Evolutionary conservation across 2,113 vertebrate species (phyloP), one percentile per base, ranked within the genome.

Genomic region (Hypomesus transpacificus): DNA sequence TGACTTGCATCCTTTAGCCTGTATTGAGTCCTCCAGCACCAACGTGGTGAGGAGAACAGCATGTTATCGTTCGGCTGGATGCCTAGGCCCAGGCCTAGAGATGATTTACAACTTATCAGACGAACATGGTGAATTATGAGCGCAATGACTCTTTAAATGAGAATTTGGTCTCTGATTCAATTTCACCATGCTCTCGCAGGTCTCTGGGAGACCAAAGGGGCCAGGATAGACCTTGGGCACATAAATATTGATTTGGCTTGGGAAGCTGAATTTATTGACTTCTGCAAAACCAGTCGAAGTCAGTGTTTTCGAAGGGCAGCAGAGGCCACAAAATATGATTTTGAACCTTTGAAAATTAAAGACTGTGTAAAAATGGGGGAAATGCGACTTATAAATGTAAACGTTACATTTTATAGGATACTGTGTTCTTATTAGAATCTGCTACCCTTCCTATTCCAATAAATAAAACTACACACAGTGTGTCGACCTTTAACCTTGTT

Each of bases 161-260:
- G 57, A 63, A 57, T 74, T 66, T 50, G 39, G 71, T 81, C 24
- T 61, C 22, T 26, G 22, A 18, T 61, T 61, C 24, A 14, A 26
- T 61, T 61, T 16, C 3, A 26, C 22, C 14, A 59, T 66, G 16
- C 1, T 0, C 21, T 59, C 65, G 14, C 1, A 2, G 34, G 34
- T 57, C 52, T 46, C 28, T 8, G 50, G 50, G 50, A 21, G 71
- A 67, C 65, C 57, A 14, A 20, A 62, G 57, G 65, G n/a, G 22
- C 57, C 21, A 20, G n/a, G 2, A 21, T 61, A 61, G 70, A 68
- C 79, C 81, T 83, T 73, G 54, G 75, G 77, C 61, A 74, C 76
- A 81, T 72, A 84, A 81, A 79, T 81, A 81, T 81, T 75, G 82
- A 84, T 84, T 77, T 18, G 64, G 74, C 59, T 60, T 14, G 62